Conservation (phyloP, 92 coral and sea anemone species). For the Palythoa heliodiscus region DNA sequence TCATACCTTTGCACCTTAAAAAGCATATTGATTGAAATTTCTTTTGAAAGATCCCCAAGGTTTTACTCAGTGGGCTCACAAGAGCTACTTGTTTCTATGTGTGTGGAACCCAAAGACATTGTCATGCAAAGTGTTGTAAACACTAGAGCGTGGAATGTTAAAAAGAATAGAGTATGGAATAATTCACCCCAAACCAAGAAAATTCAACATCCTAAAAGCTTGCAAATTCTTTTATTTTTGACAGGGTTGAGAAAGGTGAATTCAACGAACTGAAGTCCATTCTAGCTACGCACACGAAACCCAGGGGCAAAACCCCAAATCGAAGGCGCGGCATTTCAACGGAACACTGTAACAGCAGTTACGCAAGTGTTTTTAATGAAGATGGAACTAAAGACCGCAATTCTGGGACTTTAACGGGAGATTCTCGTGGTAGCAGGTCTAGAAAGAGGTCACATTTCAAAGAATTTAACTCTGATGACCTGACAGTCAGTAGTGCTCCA, state of each 20-base stretch:
- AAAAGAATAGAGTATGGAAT: too few relatives aligned
- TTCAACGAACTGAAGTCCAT: conserved; percentile 3
- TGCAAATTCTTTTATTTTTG: neutral
- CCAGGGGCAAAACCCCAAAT: neutral
- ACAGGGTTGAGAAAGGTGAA: conserved; percentile 22
- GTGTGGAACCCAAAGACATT: too few relatives aligned
- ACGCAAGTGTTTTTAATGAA: neutral
- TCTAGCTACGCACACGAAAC: neutral
- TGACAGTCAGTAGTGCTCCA: neutral
- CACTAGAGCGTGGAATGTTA: too few relatives aligned
- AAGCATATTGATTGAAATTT: too few relatives aligned
- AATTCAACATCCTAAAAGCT: neutral
- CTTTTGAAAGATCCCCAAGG: too few relatives aligned
- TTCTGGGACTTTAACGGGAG: neutral
- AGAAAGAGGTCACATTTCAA: conserved; percentile 19
- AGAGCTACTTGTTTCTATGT: too few relatives aligned
- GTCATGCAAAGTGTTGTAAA: too few relatives aligned
- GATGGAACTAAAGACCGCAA: neutral
- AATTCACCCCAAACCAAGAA: too few relatives aligned
- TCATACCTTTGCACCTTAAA: too few relatives aligned
- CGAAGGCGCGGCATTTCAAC: neutral
- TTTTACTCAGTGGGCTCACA: too few relatives aligned
- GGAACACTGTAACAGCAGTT: neutral
- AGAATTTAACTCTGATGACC: neutral
- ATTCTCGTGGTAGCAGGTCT: neutral